Evolutionary conservation across 2,888 invertebrate species (phyloP).

Genomic region (Drosophila kuntzei): DNA sequence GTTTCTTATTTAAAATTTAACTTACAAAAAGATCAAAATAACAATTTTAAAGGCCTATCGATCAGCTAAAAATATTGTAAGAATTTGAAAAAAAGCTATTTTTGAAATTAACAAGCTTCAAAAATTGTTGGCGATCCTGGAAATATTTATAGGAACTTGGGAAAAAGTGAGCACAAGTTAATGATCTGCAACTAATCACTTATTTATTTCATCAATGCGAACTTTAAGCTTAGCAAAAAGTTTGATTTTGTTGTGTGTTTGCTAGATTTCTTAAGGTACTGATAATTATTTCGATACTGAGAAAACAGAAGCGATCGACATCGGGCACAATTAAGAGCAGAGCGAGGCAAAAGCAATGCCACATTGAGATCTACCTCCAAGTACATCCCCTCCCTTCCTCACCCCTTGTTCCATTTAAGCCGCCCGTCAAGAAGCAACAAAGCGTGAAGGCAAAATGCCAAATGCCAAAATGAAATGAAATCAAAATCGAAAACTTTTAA

Average conservation of each 20-base stretch:
- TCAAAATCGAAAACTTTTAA: constrained; percentile 67
- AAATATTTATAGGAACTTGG: constrained; percentile 2
- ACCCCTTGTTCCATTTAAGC: not conserved
- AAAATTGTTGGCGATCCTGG: not conserved
- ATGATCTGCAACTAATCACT: constrained; percentile 4
- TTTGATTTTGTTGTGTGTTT: not conserved
- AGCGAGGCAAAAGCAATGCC: constrained; percentile 6
- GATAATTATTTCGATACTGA: constrained; percentile 41
- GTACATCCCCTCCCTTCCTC: not conserved
- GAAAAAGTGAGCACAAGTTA: not conserved
- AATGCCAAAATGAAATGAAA: constrained; percentile 72
- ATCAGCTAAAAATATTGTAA: not conserved
- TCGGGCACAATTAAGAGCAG: constrained; percentile 30
- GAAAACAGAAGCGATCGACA: constrained; percentile 48
- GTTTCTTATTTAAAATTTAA: no score
- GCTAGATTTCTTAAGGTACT: constrained; percentile 8
- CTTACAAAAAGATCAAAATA: not conserved
- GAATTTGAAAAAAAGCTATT: not conserved
- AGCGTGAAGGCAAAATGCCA: constrained; percentile 71
- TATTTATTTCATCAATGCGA: constrained; percentile 13
- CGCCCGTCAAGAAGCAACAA: constrained; percentile 47
- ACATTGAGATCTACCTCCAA: constrained; percentile 18
- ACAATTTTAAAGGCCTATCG: not conserved
- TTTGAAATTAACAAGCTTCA: not conserved
- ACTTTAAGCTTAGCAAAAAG: not conserved